phyloP scores from a whole-genome alignment of 2,113 vertebrate species.

The Taxidea taxus region DNA sequence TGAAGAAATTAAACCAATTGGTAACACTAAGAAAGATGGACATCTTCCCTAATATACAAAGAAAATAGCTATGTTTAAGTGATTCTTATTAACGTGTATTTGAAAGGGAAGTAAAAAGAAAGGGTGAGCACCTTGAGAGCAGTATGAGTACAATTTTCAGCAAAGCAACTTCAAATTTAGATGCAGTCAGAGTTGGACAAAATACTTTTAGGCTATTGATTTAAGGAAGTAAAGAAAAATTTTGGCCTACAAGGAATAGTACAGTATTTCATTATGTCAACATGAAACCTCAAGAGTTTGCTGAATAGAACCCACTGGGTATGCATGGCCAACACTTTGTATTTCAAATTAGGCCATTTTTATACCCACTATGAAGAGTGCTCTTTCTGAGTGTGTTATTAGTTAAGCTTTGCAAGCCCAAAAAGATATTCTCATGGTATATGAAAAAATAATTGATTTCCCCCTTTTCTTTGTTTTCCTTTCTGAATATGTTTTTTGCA shows the following conservation, averaged over 20 bases:
- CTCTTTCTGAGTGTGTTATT: conserved; percentile 45
- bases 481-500: conserved; percentile 73
- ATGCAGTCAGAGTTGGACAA: not conserved
- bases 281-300: conserved; percentile 49
- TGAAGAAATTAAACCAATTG: conserved; percentile 33
- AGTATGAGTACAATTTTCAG: not conserved
- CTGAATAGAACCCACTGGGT: conserved; percentile 25
- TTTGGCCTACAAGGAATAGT: conserved; percentile 28
- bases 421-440: not conserved
- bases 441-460: conserved; percentile 71
- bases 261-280: conserved; percentile 58
- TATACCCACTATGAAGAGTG: conserved; percentile 28
- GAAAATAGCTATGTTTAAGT: not conserved
- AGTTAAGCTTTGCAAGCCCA: conserved; percentile 51
- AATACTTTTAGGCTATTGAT: conserved; percentile 28
- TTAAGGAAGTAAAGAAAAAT: conserved; percentile 61
- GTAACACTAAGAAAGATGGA: not conserved
- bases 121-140: not conserved
- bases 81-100: not conserved
- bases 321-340: conserved; percentile 45
- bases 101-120: not conserved
- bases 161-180: conserved; percentile 23
- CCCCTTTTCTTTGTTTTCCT: conserved; percentile 54
- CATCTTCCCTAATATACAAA: not conserved
- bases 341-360: conserved; percentile 68